Evolutionary conservation across 2,888 invertebrate genomes (phyloP), one percentile per base, ranked within the genome.

Genomic region (Brachypterus glaber): DNA sequence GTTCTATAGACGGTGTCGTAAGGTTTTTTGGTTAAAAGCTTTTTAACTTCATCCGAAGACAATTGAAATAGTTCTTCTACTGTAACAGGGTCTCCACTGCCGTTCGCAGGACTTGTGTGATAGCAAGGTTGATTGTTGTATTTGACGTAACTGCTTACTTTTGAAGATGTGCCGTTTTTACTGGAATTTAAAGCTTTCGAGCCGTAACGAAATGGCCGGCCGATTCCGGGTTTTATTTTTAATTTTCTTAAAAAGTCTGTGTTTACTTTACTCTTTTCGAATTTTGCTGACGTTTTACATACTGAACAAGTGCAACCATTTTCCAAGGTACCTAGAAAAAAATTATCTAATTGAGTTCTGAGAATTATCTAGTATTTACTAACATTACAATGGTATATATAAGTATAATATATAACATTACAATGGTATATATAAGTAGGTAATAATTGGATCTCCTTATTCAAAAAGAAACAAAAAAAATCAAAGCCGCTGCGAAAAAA

Each of bases 141-240:
- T 21, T n/a, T 21, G 7, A 21, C 9, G n/a, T 7, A 7, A 9
- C 24, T 16, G 17, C 36, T 29, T 17, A 30, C 17, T 4, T 38
- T 26, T 35, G 33, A 38, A 16, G 40, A 39, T 12, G 32, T 34
- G 12, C 21, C 27, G 8, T 32, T 33, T 12, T 33, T 33, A 18
- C 3, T 16, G 32, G 2, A 17, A 25, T 9, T 29, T 12, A 25
- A 14, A 2, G 17, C 33, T 12, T 48, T 49, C n/a, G 46, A 39
- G 27, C 46, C 45, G 45, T 59, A 62, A 31, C 61, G 47, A 37
- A 47, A 51, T 1, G 57, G 58, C 24, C 61, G 45, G 17, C 61
- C 60, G 14, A 62, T 62, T 14, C 60, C 59, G 8, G 61, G 62
- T 40, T 54, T 59, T 7, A 46, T 40, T 45, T 54, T 58, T 13